A percentile compares a stretch with the other conserved stretches of the same genome.
Conservation (phyloP, 2,888 invertebrate genomes). For the Clunio marinus region DNA sequence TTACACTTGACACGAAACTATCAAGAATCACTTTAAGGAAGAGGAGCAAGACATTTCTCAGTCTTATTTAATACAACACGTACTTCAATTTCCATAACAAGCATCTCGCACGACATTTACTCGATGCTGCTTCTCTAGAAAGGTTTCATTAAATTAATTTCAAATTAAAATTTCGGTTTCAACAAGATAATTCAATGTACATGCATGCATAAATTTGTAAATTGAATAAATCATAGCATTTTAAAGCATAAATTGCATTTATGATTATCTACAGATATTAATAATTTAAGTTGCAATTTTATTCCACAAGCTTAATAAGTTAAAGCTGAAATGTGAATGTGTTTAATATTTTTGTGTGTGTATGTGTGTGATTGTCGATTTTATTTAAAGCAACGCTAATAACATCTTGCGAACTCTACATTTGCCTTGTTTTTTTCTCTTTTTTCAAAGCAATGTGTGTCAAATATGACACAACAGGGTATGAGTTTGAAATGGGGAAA, state of each 20-base stretch:
- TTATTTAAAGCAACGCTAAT: neutral
- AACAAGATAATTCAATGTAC: neutral
- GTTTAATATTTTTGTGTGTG: no score
- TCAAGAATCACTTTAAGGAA: neutral
- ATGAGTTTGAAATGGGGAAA: no score
- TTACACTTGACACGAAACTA: neutral
- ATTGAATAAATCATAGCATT: neutral
- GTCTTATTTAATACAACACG: neutral
- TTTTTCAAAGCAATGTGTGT: no score
- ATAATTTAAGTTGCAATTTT: no score
- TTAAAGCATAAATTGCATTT: neutral
- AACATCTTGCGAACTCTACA: neutral
- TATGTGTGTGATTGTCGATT: neutral
- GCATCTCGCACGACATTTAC: neutral
- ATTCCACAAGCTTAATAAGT: neutral
- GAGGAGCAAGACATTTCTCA: neutral
- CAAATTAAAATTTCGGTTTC: neutral
- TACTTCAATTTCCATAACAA: neutral
- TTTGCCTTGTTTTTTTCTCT: no score
- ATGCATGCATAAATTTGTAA: neutral
- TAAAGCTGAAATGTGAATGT: neutral
- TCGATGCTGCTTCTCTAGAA: neutral
- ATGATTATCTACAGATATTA: no score
- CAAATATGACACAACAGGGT: no score
- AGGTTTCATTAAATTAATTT: constrained; percentile 1